A percentile compares a stretch with the other conserved stretches of the same genome.
These are phyloP conservation scores for Oophaga sylvatica DNA, from an alignment of 2,797 vertebrate genomes.

Conservation along the genomic window DNA sequence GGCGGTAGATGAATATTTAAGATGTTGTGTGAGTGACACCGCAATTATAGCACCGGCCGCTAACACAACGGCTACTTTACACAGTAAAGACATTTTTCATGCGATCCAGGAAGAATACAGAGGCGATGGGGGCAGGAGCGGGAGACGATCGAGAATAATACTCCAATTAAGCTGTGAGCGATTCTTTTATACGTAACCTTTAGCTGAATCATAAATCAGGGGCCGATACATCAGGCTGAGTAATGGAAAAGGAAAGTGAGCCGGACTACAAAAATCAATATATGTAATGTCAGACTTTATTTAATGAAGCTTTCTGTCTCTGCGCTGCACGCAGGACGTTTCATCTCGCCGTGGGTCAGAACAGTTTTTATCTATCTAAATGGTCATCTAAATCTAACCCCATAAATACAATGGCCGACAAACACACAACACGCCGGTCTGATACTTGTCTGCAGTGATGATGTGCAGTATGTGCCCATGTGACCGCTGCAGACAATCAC, in stretches of 20 bases:
- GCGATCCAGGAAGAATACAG: not conserved
- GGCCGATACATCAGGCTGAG: constrained; percentile 20
- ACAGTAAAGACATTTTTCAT: constrained; percentile 2
- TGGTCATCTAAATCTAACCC: not conserved
- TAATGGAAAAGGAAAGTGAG: constrained; percentile 29
- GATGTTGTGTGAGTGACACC: not conserved
- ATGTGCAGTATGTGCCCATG: too few species aligned
- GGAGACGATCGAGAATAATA: constrained; percentile 9
- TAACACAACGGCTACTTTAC: not conserved
- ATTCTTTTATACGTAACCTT: constrained; percentile 26
- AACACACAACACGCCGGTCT: too few species aligned
- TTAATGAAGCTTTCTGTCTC: constrained; percentile 31
- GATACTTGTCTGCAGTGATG: too few species aligned
- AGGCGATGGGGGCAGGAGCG: constrained; percentile 1
- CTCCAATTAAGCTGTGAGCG: constrained; percentile 20
- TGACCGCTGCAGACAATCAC: too few species aligned
- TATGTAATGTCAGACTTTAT: constrained; percentile 28
- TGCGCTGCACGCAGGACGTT: not conserved
- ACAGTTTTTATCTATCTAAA: not conserved
- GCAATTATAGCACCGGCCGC: not conserved
- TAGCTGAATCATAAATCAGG: constrained; percentile 40
- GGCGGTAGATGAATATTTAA: not conserved
- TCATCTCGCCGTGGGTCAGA: not conserved
- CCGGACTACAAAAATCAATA: constrained; percentile 34
- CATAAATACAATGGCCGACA: not conserved